These are phyloP conservation scores for Mythimna loreyi DNA, from an alignment of 2,888 invertebrate species.

Conservation along the genomic window DNA sequence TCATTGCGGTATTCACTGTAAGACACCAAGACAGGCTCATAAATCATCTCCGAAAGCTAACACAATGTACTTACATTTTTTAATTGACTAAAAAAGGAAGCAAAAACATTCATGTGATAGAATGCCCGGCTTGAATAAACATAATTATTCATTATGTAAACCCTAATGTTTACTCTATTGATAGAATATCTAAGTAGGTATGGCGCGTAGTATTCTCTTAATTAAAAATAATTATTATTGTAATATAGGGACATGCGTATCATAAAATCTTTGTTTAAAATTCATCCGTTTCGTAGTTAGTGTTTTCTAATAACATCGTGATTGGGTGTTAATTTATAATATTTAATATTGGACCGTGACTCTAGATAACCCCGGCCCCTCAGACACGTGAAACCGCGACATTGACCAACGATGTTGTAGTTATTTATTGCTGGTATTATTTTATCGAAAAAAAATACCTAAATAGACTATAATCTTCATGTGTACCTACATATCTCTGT, in stretches of 20 bases:
- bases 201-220: background rate
- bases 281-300: conserved; percentile 33
- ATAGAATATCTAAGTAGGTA: background rate
- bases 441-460: background rate
- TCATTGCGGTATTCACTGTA: background rate
- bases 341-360: conserved; percentile 50
- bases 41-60: too few relatives aligned
- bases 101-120: too few relatives aligned
- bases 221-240: conserved; percentile 7
- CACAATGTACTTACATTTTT: too few relatives aligned
- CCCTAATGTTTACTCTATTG: background rate
- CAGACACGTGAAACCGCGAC: conserved; percentile 22
- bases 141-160: background rate
- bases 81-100: background rate
- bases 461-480: too few relatives aligned
- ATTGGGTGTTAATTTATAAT: conserved; percentile 38
- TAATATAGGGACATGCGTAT: conserved; percentile 5
- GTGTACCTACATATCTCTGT: too few relatives aligned
- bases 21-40: background rate
- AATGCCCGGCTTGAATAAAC: background rate
- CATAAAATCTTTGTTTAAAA: conserved; percentile 32
- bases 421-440: background rate
- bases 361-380: conserved; percentile 51
- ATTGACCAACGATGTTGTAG: conserved; percentile 20
- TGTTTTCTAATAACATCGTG: conserved; percentile 45